Conservation (phyloP, 2,888 invertebrate species). For the Macaria liturata region DNA sequence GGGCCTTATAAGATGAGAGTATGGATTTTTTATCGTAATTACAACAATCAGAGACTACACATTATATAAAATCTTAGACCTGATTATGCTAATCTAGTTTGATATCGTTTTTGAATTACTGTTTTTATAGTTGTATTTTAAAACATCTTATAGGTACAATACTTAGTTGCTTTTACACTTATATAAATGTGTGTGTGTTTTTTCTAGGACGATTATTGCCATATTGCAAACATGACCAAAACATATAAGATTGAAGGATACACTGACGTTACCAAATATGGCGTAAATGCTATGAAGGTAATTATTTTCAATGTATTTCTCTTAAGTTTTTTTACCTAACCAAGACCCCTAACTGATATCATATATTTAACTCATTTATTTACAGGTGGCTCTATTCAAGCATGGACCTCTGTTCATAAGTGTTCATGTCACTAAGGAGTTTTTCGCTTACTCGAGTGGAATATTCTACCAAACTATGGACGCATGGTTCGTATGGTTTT, state of each 20-base stretch:
- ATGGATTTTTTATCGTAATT: not conserved
- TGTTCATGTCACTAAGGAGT: conserved; percentile 87
- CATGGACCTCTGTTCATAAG: conserved; percentile 95
- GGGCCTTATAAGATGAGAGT: conserved; percentile 88
- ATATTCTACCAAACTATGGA: conserved; percentile 29
- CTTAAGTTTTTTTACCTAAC: not conserved
- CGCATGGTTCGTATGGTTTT: not conserved
- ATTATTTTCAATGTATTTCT: not conserved
- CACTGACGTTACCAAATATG: conserved; percentile 91
- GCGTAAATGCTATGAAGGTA: conserved; percentile 86
- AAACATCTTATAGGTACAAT: too few relatives aligned
- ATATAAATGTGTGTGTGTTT: not conserved
- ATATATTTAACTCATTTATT: not conserved
- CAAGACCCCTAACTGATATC: too few relatives aligned
- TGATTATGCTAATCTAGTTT: too few relatives aligned
- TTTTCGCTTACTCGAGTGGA: conserved; percentile 51
- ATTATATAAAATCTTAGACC: too few relatives aligned
- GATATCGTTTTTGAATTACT: too few relatives aligned
- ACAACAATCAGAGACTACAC: too few relatives aligned
- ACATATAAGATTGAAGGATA: conserved; percentile 89
- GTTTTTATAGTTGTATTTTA: too few relatives aligned
- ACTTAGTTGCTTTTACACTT: too few relatives aligned
- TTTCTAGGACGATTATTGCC: conserved; percentile 91
- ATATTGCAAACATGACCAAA: conserved; percentile 85
- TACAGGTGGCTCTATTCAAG: conserved; percentile 88